Evolutionary conservation across 2,797 vertebrate genomes (phyloP).

Genomic region (Muraenolepis orangiensis): DNA sequence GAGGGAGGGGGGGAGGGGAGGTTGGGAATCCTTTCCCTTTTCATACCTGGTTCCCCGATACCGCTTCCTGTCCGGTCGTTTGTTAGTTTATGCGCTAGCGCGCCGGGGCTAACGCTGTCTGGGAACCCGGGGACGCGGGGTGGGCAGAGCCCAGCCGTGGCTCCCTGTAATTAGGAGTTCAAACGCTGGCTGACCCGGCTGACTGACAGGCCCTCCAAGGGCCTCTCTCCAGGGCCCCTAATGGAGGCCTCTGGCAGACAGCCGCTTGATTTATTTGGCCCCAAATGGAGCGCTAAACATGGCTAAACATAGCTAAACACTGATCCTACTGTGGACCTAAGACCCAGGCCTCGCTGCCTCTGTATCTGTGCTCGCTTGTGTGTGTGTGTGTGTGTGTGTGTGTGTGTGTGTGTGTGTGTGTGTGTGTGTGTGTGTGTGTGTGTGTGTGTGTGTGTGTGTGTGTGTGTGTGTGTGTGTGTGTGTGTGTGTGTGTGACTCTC

Average conservation of each 20-base stretch:
- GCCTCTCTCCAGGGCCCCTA: slow-evolving; percentile 66
- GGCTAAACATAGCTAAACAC: slow-evolving; percentile 64
- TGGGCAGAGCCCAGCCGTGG: slow-evolving; percentile 39
- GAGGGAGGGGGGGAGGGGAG: slow-evolving; percentile 38
- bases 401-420: not conserved
- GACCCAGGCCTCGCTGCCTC: slow-evolving; percentile 46
- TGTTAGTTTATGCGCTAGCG: slow-evolving; percentile 68
- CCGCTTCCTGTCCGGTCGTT: slow-evolving; percentile 53
- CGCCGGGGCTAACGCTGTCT: slow-evolving; percentile 34
- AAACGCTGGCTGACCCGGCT: slow-evolving; percentile 70
- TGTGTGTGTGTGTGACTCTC: not conserved
- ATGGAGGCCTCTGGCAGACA: slow-evolving; percentile 76
- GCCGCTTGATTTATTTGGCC: slow-evolving; percentile 75
- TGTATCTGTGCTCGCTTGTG: slow-evolving; percentile 13
- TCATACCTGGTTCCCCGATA: slow-evolving; percentile 65
- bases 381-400: slow-evolving; percentile 17
- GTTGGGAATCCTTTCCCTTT: slow-evolving; percentile 50
- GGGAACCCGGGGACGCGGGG: slow-evolving; percentile 31
- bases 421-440: not conserved
- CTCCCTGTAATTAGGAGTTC: slow-evolving; percentile 79
- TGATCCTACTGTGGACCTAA: slow-evolving; percentile 70
- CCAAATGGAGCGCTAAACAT: slow-evolving; percentile 74
- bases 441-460: not conserved
- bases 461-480: not conserved
- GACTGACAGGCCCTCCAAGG: slow-evolving; percentile 72